A percentile compares a stretch with the other conserved stretches of the same genome.
Evolutionary conservation across 1,140 invertebrate genomes (phyloP).

Genomic region (Bathynomus jamesi): DNA sequence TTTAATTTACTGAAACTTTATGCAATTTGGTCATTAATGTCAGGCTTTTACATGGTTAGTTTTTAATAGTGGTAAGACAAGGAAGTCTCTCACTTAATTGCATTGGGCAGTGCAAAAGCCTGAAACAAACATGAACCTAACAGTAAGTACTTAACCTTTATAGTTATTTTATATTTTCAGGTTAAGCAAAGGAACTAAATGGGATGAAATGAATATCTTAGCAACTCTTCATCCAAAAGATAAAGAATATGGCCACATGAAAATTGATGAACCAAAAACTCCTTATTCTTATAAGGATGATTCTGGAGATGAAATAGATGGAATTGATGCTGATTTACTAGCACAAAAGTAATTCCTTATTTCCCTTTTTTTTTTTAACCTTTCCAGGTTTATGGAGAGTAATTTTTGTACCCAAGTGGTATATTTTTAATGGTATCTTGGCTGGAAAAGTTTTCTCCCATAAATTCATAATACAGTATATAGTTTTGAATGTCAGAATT

Average conservation of each 20-base stretch:
- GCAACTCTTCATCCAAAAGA: constrained; percentile 94
- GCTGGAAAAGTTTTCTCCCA: no score
- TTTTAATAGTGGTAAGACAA: not conserved
- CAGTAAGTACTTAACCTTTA: not conserved
- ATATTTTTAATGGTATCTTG: no score
- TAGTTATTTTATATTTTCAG: not conserved
- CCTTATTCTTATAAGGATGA: constrained; percentile 75
- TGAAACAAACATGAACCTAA: not conserved
- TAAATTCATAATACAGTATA: no score
- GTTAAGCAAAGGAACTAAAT: constrained; percentile 60
- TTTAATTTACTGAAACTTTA: not conserved
- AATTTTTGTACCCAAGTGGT: not conserved
- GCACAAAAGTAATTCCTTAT: constrained; percentile 56
- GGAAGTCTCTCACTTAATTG: no score
- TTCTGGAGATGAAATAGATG: constrained; percentile 57
- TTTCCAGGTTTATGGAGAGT: constrained; percentile 4
- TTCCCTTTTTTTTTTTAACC: not conserved
- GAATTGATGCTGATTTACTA: constrained; percentile 65
- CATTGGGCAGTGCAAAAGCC: not conserved
- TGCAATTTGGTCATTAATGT: not conserved
- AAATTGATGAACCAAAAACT: constrained; percentile 97
- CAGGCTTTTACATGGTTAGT: not conserved
- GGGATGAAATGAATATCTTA: constrained; percentile 99
- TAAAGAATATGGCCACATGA: constrained; percentile 99
- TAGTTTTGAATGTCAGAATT: no score